Conservation (phyloP, 2,888 invertebrate genomes). For the Latrodectus elegans region DNA sequence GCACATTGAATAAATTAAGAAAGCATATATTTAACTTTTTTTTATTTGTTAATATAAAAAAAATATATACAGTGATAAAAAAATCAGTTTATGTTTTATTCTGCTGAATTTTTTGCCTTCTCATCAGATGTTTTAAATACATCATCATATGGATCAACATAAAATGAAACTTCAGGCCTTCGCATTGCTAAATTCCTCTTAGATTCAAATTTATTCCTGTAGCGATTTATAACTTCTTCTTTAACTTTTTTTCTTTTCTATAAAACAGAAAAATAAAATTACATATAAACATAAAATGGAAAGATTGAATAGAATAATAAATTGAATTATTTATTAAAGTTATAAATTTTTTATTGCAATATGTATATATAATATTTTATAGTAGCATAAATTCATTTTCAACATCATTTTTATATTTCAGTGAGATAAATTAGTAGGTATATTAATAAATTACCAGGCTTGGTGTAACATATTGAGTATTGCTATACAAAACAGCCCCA, state of each 20-base stretch:
- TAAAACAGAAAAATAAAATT: slow-evolving; percentile 71
- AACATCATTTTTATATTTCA: background rate
- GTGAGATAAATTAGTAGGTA: background rate
- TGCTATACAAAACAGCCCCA: slow-evolving; percentile 93
- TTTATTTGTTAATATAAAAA: too few species aligned
- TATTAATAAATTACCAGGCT: slow-evolving; percentile 79
- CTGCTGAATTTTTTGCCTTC: too few species aligned
- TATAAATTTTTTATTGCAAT: too few species aligned
- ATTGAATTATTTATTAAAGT: too few species aligned
- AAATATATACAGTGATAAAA: too few species aligned
- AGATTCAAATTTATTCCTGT: slow-evolving; percentile 86
- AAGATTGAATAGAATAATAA: background rate
- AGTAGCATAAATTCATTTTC: too few species aligned
- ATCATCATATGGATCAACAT: slow-evolving; percentile 77
- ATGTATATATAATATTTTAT: too few species aligned
- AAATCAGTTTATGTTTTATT: too few species aligned
- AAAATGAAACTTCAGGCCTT: slow-evolving; percentile 84
- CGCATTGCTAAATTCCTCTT: slow-evolving; percentile 85
- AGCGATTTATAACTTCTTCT: slow-evolving; percentile 83
- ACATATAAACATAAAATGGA: background rate
- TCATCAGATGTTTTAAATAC: slow-evolving; percentile 73
- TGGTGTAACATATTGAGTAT: slow-evolving; percentile 92
- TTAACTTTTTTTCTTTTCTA: slow-evolving; percentile 83
- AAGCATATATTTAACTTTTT: too few species aligned
- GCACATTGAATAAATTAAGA: too few species aligned